Base-by-base conservation (phyloP, 2,888 invertebrate species). In the Tachina grossa region DNA sequence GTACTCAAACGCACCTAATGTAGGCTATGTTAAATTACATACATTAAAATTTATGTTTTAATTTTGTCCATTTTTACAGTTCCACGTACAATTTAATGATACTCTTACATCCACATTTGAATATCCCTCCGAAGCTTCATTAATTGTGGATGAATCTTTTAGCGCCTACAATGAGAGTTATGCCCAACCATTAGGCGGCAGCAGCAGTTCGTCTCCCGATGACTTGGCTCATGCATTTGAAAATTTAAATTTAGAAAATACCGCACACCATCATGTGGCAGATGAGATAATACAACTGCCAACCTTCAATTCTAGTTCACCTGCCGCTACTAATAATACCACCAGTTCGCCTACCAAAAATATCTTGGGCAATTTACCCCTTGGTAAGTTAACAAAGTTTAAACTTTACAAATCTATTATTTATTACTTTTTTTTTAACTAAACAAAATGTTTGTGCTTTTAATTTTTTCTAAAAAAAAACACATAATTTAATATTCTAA, bases 31-130 rank as follows among this genome's bases (percentile, higher is more conserved):
- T 19, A 75, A 31, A 2, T 51, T 41, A 39, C 10, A 51, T 53
- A 41, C 8, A 3, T 31, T 16, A 0, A 49, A 14, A 49, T n/a
- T 1, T 49, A 9, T 43, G n/a, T 68, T 51, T 78, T 31, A 43
- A 31, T 68, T 63, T 57, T 59, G 39, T 66, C 5, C 5, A 16
- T 61, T 6, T 72, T 94, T 93, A 61, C 95, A 98, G 97, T 93
- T 97, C 91, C 96, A 95, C 93, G 97, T 98, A 90, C 96, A 96
- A 90, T 98, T 98, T 93, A 96, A 97, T 93, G 98, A 98, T 92
- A 95, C 95, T 78, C 95, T 96, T 78, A 97, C 97, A 88, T 95
- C 96, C 88, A 96, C 97, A 75, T 98, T 96, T 93, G 98, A 98
- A 94, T 98, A 98, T 93, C 98, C 98, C 75, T 97, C 97, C 82